phyloP scores from a whole-genome alignment of 1,140 invertebrate species.

The Eupristina koningsbergeri region DNA sequence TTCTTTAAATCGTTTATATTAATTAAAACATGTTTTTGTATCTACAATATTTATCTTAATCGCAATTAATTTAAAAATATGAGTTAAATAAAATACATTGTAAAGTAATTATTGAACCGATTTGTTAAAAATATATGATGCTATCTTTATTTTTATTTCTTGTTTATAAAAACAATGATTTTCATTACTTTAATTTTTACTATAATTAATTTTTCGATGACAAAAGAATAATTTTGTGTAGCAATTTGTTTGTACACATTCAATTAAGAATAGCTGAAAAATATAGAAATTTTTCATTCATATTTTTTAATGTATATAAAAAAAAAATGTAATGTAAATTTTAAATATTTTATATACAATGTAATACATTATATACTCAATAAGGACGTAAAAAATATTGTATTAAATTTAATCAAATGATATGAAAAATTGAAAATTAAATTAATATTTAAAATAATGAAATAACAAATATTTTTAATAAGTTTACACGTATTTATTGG shows the following conservation, averaged over 20 bases:
- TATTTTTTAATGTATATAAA: no score
- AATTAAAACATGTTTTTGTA: not conserved
- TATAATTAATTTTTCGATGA: conserved; percentile 46
- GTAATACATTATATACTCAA: not conserved
- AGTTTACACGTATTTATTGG: not conserved
- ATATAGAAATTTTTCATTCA: no score
- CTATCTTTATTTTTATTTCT: conserved; percentile 16
- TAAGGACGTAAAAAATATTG: not conserved
- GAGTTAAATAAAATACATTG: conserved; percentile 15
- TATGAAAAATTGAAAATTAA: not conserved
- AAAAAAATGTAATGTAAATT: no score
- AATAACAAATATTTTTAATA: not conserved
- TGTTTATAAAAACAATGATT: conserved; percentile 38
- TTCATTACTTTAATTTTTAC: conserved; percentile 21
- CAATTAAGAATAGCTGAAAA: no score
- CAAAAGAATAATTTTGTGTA: conserved; percentile 47
- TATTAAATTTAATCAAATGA: not conserved
- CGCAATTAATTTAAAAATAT: conserved; percentile 16
- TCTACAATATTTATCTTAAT: conserved; percentile 14
- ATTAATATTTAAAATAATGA: not conserved
- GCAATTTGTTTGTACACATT: conserved; percentile 26
- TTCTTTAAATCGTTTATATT: not conserved
- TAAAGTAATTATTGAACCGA: not conserved
- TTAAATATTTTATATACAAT: not conserved
- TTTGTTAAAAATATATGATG: not conserved